Evolutionary conservation across 2,888 invertebrate genomes (phyloP), one percentile per base, ranked within the genome.

Genomic region (Tenthredo amoena): DNA sequence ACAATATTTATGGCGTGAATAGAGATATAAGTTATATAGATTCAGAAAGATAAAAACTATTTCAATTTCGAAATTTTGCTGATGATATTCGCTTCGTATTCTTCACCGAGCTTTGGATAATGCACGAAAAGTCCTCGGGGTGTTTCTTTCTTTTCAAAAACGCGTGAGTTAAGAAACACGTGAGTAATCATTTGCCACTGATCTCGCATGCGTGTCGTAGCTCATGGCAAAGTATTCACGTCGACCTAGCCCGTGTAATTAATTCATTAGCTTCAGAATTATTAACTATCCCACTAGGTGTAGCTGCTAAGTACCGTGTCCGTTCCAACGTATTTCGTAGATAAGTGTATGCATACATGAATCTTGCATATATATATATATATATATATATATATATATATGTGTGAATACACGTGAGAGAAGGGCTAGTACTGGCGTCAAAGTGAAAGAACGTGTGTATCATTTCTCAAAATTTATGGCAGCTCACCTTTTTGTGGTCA

Each of bases 401-500:
- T 77, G 31, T 77, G 31, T 68, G 40, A 21, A 6, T 62, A 21
- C 21, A 31, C 26, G 62, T 4, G 40, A 79, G 21, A 37, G 26
- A 37, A 31, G 9, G 37, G 37, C 37, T 37, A 26, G 62, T 12
- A 77, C 15, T 62, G 62, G 62, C 62, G 4, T 40, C 12, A 34
- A 50, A 34, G 83, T 68, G 26, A 21, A 68, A 47, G 4, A 71
- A 47, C 37, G 68, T 43, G 43, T 83, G 68, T 50, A 83, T 62
- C 83, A 83, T 83, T 83, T 68, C 68, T 83, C 71, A 83, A 83
- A 83, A 83, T n/a, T 31, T 83, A 55, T 55, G 68, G 71, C 83
- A 83, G 83, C 68, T 68, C 9, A 31, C 65, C 55, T 83, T 47
- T 31, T 47, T 34, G 47, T 71, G 47, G 65, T 47, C 71, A 83